These are phyloP conservation scores for Sardinella longiceps DNA, from an alignment of 2,797 vertebrate genomes.

Conservation along the genomic window DNA sequence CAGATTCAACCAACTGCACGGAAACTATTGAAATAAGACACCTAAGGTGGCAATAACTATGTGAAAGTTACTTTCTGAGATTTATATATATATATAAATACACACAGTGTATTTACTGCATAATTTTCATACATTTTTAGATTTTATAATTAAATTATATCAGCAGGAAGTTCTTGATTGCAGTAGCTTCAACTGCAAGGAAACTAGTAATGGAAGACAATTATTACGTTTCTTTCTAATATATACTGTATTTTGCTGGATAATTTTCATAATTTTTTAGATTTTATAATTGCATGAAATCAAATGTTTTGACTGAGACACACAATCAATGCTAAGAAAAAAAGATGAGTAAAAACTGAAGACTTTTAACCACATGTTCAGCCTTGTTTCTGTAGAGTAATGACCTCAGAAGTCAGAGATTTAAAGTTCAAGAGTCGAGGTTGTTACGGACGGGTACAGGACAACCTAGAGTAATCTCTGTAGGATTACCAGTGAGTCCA, in stretches of 20 bases:
- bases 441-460: neutral
- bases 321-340: neutral
- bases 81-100: neutral
- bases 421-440: neutral
- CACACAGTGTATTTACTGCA: neutral
- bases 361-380: neutral
- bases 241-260: no score
- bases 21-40: neutral
- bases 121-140: no score
- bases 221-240: no score
- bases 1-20: neutral
- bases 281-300: no score
- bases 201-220: no score
- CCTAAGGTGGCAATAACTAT: neutral
- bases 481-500: neutral
- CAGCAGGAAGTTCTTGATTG: no score
- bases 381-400: neutral
- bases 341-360: neutral
- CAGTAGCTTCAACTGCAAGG: no score
- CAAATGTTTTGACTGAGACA: neutral
- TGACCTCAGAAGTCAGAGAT: neutral
- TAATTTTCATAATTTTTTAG: no score
- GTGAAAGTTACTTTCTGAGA: neutral
- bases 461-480: neutral
- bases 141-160: no score